Conservation (phyloP, 1,140 invertebrate genomes). For the Drosophila pseudoananassae region DNA sequence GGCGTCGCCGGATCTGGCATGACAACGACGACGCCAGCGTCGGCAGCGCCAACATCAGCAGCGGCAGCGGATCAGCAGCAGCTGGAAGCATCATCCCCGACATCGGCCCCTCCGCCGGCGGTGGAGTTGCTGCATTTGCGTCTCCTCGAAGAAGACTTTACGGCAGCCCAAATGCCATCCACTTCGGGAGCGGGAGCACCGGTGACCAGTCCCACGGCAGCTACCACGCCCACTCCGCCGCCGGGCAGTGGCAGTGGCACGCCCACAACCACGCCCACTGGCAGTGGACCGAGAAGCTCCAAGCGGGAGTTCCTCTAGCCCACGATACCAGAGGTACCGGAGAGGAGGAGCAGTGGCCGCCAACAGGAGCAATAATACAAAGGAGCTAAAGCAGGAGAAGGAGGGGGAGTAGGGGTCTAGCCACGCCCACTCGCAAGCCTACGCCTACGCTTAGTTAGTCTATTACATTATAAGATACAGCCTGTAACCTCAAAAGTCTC, state of each 20-base stretch:
- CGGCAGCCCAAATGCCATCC: conserved; percentile 46
- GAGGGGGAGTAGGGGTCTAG: conserved; percentile 13
- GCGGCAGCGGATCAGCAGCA: conserved; percentile 35
- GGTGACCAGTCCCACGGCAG: conserved; percentile 27
- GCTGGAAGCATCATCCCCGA: conserved; percentile 14
- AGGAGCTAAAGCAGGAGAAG: background rate
- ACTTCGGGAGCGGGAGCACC: conserved; percentile 13
- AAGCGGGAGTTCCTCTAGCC: conserved; percentile 84
- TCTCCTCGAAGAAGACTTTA: conserved; percentile 76
- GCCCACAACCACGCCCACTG: conserved; percentile 52
- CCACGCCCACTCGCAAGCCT: conserved; percentile 44
- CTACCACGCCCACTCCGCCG: conserved; percentile 43
- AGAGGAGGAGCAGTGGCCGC: background rate
- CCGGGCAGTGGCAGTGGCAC: conserved; percentile 33
- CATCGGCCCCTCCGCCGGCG: background rate
- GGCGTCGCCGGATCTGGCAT: conserved; percentile 67
- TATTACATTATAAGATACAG: conserved; percentile 40
- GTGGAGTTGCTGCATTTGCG: conserved; percentile 67
- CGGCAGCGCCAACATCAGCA: conserved; percentile 4
- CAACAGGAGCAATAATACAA: background rate
- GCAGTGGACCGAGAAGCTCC: conserved; percentile 39
- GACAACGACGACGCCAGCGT: conserved; percentile 59
- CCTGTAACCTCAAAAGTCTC: conserved; percentile 35
- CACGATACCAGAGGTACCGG: conserved; percentile 63
- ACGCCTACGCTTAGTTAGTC: conserved; percentile 72